These are phyloP conservation scores for Gorsachius magnificus DNA, from an alignment of 2,797 vertebrate genomes.

Conservation along the genomic window DNA sequence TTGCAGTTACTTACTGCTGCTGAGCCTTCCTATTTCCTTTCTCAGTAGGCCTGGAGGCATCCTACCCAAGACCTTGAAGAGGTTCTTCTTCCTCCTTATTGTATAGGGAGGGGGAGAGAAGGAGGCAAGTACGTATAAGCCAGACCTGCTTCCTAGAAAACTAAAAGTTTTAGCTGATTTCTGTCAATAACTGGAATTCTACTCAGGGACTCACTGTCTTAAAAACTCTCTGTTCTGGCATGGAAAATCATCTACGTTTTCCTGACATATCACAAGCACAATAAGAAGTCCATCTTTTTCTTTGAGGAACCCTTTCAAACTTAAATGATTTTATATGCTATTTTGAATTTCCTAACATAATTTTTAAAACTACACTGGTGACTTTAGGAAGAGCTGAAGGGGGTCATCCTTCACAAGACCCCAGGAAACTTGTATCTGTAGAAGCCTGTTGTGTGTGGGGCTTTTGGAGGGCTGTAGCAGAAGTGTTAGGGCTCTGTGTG, in stretches of 20 bases:
- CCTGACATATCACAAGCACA: not conserved
- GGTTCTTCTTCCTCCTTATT: not conserved
- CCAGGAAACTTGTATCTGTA: not conserved
- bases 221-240: not conserved
- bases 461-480: not conserved
- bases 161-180: not conserved
- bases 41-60: not conserved
- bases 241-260: not conserved
- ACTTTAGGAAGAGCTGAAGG: not conserved
- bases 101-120: not conserved
- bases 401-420: not conserved
- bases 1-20: not conserved
- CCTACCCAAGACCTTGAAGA: not conserved
- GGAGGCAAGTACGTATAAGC: not conserved
- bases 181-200: not conserved
- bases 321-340: not conserved
- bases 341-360: not conserved
- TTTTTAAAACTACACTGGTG: not conserved
- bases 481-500: not conserved
- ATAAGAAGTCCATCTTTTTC: not conserved
- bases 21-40: not conserved
- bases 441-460: no score
- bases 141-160: not conserved
- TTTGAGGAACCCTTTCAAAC: not conserved
- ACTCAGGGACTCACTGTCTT: fast-evolving